These are phyloP conservation scores for Cacatua alba DNA, from an alignment of 2,113 vertebrate genomes.

Conservation along the genomic window DNA sequence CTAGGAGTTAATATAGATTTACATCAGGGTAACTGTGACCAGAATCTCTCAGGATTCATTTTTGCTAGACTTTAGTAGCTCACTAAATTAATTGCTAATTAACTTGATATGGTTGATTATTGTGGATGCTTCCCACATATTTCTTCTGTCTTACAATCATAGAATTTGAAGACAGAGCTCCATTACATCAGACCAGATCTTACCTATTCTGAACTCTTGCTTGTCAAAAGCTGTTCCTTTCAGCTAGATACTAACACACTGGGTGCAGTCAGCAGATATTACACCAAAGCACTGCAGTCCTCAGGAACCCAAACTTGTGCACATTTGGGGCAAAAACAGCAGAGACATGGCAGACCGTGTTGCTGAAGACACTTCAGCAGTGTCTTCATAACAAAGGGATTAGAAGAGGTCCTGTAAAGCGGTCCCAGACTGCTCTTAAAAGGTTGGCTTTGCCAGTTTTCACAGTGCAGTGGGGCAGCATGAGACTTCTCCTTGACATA, in stretches of 20 bases:
- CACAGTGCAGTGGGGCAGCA: rapidly evolving
- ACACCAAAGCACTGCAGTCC: neutral
- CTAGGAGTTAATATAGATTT: slow-evolving; percentile 50
- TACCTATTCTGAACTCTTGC: neutral
- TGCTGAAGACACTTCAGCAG: neutral
- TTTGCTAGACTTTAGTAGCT: slow-evolving; percentile 41
- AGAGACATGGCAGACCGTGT: neutral
- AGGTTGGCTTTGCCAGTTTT: neutral
- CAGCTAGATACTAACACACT: neutral
- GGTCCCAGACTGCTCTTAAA: neutral
- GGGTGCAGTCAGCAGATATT: neutral
- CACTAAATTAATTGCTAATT: slow-evolving; percentile 64
- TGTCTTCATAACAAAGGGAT: neutral
- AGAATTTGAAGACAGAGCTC: slow-evolving; percentile 7
- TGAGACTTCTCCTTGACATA: neutral
- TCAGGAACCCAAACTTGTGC: neutral
- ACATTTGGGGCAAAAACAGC: neutral
- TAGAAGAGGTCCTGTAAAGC: neutral
- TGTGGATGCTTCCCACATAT: slow-evolving; percentile 40
- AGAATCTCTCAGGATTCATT: slow-evolving; percentile 49
- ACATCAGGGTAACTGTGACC: slow-evolving; percentile 33
- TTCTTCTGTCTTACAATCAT: neutral
- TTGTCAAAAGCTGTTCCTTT: neutral
- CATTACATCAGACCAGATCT: neutral
- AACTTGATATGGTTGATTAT: slow-evolving; percentile 30